phyloP scores from a whole-genome alignment of 64 coral and sea anemone species.

The Montipora capricornis region DNA sequence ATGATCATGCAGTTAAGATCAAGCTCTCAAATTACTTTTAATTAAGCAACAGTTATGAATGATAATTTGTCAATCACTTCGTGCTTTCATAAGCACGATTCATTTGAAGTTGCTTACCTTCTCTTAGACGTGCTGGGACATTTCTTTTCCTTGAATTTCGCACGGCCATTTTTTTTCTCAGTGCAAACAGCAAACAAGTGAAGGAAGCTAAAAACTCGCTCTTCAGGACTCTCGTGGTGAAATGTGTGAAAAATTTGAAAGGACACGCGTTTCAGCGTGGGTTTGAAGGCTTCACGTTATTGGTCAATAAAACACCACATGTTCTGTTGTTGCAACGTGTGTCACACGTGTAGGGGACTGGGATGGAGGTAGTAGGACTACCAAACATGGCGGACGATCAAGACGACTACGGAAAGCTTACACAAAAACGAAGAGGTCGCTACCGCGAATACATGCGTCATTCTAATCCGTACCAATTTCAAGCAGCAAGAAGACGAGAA shows the following conservation, averaged over 20 bases:
- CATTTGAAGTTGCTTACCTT: background rate
- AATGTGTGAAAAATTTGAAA: no score
- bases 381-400: constrained; percentile 8
- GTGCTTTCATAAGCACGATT: no score
- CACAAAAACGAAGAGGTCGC: background rate
- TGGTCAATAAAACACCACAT: background rate
- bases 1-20: no score
- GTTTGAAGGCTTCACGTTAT: background rate
- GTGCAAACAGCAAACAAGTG: background rate
- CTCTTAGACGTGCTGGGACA: background rate
- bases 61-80: no score
- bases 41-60: no score
- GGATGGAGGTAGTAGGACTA: background rate
- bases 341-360: background rate
- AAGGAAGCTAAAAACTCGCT: background rate
- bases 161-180: background rate
- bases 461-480: background rate
- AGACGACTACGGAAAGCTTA: background rate
- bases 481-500: constrained; percentile 26
- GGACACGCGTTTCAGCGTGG: no score
- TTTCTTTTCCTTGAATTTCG: constrained; percentile 9
- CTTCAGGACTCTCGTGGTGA: background rate
- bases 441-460: constrained; percentile 1
- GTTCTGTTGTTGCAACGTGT: background rate
- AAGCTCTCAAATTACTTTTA: no score